Base-by-base conservation (phyloP, 2,888 invertebrate genomes). In the Xestia sexstrigata region DNA sequence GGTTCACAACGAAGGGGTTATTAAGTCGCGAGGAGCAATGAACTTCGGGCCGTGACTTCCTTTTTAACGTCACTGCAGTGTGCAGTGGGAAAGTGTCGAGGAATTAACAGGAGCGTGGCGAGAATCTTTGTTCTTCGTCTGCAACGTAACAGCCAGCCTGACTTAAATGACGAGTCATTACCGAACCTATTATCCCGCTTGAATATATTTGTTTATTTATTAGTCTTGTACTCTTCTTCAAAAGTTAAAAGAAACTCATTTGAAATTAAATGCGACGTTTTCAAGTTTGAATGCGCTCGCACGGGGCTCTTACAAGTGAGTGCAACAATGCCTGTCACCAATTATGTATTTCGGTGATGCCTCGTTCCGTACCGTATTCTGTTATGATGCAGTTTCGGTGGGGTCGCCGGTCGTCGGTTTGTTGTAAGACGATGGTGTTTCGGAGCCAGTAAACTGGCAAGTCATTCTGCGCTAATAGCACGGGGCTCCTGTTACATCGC, bases 31-130 rank as follows among this genome's bases (percentile, higher is more conserved):
- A 83, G 85, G 94, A 89, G 92, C 94, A 94, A 93, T 90, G 94
- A 95, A 93, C 95, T 92, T 90, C 83, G 86, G 89, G 84, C 93
- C 96, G 95, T 96, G 96, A 96, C 96, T 96, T 96, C 96, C 96
- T 95, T 93, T 95, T 96, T 95, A 96, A 94, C 94, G 90, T 91
- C 62, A 81, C 62, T 74, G 62, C 71, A 86, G 76, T 74, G 89
- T 74, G 88, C 92, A 93, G 91, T 95, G 95, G 93, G 95, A 95
- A 95, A 95, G 94, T 93, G 93, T 92, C 89, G 89, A 91, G 88
- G 92, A 94, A 94, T 93, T 93, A 95, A 94, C 94, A 95, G 94
- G 93, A 94, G 93, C 94, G 94, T 93, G 85, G 92, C 93, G 91
- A 90, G 88, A 78, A 79, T 89, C 93, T 95, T 95, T 96, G 96